Base-by-base conservation (phyloP, 2,113 vertebrate species). In the Muntiacus reevesi region DNA sequence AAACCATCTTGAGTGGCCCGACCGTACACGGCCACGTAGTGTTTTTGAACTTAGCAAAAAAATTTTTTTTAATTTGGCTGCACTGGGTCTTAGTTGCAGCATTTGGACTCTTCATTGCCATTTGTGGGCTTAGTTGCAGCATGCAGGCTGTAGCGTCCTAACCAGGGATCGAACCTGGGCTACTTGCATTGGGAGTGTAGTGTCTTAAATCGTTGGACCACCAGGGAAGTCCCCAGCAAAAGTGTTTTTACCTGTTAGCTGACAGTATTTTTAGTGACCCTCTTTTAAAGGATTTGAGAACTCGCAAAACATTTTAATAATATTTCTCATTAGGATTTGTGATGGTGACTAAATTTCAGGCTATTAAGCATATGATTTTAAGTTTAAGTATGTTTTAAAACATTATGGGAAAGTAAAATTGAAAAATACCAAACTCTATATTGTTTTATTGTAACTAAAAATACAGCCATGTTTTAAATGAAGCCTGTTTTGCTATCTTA, bases 221-320 rank as follows among this genome's bases (percentile, higher is more conserved):
- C 71, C 71, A 43, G 36, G 36, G 36, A 25, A 43, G 71, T 76
- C 71, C 12, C 71, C 71, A 43, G 23, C 12, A 25, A 57, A 76
- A 23, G 9, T 82, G 12, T 60, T 88, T 78, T 89, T 92, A 96
- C 55, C 12, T 89, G 27, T 92, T 47, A 55, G 60, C 59, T 76
- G 21, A 83, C 40, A 40, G 36, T 87, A 55, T 82, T 93, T 28
- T 78, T 47, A 89, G 76, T 28, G 30, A 81, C 40, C 15, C 27
- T 71, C 50, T 86, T 78, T 97, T 97, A 92, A 60, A 96, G 45
- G 50, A 96, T 88, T 95, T 95, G 91, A 88, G 87, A 95, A 85
- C 47, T 87, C 25, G 54, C 82, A n/a, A 85, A 92, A 84, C 13
- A 71, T 67, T 96, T 92, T 90, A 96, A 89, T 16, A 64, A 10